Evolutionary conservation across 2,113 vertebrate genomes (phyloP), one percentile per base, ranked within the genome.

Genomic region (Xiphias gladius): DNA sequence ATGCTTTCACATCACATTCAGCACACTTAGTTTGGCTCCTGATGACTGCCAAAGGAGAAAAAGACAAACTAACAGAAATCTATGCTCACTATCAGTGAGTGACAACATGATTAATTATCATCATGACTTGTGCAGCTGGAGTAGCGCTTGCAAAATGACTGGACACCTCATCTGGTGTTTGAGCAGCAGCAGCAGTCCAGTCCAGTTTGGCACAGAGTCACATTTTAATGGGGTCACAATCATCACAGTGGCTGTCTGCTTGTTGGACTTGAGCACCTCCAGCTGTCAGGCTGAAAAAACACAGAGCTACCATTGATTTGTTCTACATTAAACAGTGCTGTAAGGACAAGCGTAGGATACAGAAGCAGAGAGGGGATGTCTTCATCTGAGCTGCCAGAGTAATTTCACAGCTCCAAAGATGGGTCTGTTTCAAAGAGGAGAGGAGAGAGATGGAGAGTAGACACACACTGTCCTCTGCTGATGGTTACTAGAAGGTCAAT

Each of bases 391-490:
- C 55, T 55, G 82, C 89, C 86, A 86, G 74, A 84, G 70, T 59
- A n/a, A 89, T 94, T 89, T 93, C 83, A 92, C 70, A 78, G 89
- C 61, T 65, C 81, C 20, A 17, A 57, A 83, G 57, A 81, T 39
- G 52, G 63, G 67, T 64, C 30, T 73, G 72, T 66, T 71, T 79
- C 55, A 32, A 66, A 63, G 54, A 17, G 7, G 22, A 65, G 26
- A 30, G 30, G 17, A 6, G 54, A 71, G 32, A 26, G 22, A n/a
- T 2, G 41, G 30, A 68, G 54, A 30, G 58, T 26, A 54, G 72
- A 68, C 54, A 57, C 76, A 82, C 57, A 86, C 84, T 92, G 93
- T 90, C 88, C 86, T 91, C 93, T 93, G 86, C 85, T 90, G 93
- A 54, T 57, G 46, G 5, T 54, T 41, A 41, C 24, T 32, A 65